Evolutionary conservation across 2,888 invertebrate genomes (phyloP), one percentile per base, ranked within the genome.

Genomic region (Dioctria rufipes): DNA sequence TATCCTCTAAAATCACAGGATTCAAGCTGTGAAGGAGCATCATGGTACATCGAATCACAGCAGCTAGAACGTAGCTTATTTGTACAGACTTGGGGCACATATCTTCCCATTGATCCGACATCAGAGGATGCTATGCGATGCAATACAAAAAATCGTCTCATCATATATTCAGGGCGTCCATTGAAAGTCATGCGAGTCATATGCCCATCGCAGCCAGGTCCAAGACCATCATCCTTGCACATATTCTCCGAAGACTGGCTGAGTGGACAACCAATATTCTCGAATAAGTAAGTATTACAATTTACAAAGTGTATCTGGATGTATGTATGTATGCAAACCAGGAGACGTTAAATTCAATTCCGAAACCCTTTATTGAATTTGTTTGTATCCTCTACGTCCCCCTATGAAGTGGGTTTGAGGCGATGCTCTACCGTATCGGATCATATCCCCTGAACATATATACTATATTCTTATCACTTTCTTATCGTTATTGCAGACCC

Each of bases 231-330:
- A 82, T 92, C 93, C 2, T 92, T 95, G 82, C 95, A 95, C 84
- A 92, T 95, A 82, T 95, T 95, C 90, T 94, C 94, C 51, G 95
- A 93, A 86, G 95, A 95, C 87, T 95, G 95, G 95, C 86, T 86
- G 71, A 88, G 87, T 82, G 88, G 88, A 6, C 88, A 88, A 81
- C 87, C 88, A n/a, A 82, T 88, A 80, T 89, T 88, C 83, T 86
- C 86, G 81, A 88, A 88, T 84, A 89, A 89, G 89, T 89, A 85
- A 88, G 89, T 86, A 79, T 63, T 39, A 8, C 9, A 25, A 77
- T 25, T 77, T 66, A 9, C 43, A 43, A n/a, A 66, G 5, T 39
- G 61, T 61, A 3, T 9, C 51, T 6, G 61, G 4, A 60, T 60
- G 60, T 37, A 9, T 54, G 73, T 58, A 77, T 49, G 25, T 2